Evolutionary conservation across 1,140 invertebrate genomes (phyloP), one percentile per base, ranked within the genome.

Genomic region (Lepidurus packardi): DNA sequence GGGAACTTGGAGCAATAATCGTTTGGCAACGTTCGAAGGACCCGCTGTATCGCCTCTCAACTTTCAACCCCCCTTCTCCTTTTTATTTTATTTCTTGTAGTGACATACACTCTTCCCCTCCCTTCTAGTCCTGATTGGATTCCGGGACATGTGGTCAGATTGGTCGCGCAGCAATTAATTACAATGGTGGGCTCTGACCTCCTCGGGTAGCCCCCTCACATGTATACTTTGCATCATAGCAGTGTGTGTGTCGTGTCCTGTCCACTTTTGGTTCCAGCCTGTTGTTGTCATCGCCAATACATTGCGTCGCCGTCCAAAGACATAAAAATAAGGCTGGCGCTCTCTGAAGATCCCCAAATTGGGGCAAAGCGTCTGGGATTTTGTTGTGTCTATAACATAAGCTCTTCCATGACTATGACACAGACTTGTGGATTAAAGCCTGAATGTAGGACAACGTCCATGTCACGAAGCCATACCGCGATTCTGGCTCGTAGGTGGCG

Each of bases 121-220:
- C 13, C 53, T 65, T 65, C 53, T 65, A n/a, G 53, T 21, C 53
- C 16, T 65, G 53, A 65, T 65, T 65, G 53, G 53, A 65, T 65
- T 65, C 53, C 16, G 53, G 53, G 53, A 65, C 16, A 65, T 65
- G 53, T n/a, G 53, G 53, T 65, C 53, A 65, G 53, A 65, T 65
- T 65, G 53, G 53, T 65, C 21, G 53, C 53, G 53, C 53, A 65
- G 53, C 53, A 65, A 65, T 65, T 65, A 65, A 65, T 65, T 65
- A 65, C 53, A 65, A 5, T 65, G 53, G 53, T 65, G 53, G 34
- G 53, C 53, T 65, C 16, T 65, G 53, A 65, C 53, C 53, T 65
- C 53, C 16, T 47, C 21, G 53, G 53, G 0, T 21, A 65, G 53
- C 53, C 53, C 2, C 3, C 34, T 34, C 34, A 34, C 53, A 65